Percentiles rank a stretch among this genome's conserved stretches.
These are phyloP conservation scores for Hololepta plana DNA, from an alignment of 2,888 invertebrate genomes.

Conservation along the genomic window DNA sequence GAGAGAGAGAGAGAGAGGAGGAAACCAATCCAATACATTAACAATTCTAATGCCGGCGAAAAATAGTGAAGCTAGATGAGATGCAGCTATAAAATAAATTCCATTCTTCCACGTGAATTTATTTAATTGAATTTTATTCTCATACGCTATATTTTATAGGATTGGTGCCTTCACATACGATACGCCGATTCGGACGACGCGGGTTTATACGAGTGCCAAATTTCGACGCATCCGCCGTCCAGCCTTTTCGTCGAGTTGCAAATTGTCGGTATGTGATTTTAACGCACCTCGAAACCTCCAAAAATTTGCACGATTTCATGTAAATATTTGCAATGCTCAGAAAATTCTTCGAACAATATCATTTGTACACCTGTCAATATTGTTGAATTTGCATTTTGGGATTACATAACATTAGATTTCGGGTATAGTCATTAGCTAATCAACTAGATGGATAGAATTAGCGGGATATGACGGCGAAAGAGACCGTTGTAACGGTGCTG, in stretches of 20 bases:
- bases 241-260: conserved; percentile 45
- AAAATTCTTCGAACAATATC: too few relatives aligned
- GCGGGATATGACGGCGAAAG: too few relatives aligned
- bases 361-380: too few relatives aligned
- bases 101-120: not conserved
- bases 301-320: conserved; percentile 7
- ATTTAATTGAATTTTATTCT: not conserved
- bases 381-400: too few relatives aligned
- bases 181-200: conserved; percentile 42
- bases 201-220: conserved; percentile 49
- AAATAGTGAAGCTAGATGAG: not conserved
- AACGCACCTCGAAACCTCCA: not conserved
- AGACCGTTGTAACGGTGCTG: too few relatives aligned
- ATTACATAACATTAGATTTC: too few relatives aligned
- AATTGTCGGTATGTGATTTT: conserved; percentile 43
- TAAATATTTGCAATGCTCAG: too few relatives aligned
- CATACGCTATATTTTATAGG: conserved; percentile 25
- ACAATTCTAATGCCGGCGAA: too few relatives aligned
- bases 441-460: too few relatives aligned
- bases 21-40: too few relatives aligned
- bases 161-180: conserved; percentile 47
- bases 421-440: too few relatives aligned
- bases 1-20: too few relatives aligned
- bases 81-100: conserved; percentile 1
- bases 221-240: conserved; percentile 45